Conservation (phyloP, 2,797 vertebrate species). For the Phrynocephalus forsythii region DNA sequence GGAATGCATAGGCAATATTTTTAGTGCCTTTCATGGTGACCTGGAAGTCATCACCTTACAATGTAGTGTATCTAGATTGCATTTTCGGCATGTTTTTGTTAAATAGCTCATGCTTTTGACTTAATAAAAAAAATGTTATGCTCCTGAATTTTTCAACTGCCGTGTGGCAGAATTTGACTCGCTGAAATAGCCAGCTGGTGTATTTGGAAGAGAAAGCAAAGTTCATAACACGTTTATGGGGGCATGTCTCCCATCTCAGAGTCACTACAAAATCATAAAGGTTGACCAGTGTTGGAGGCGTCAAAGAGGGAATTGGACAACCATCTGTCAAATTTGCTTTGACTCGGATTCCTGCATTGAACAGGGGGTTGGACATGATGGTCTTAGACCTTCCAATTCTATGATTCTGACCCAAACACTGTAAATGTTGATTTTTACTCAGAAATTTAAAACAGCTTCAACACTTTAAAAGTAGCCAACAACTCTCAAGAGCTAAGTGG, state of each 20-base stretch:
- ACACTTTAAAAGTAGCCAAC: neutral
- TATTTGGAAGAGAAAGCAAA: neutral
- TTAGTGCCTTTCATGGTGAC: slow-evolving; percentile 63
- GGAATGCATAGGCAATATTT: slow-evolving; percentile 69
- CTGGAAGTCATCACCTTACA: slow-evolving; percentile 58
- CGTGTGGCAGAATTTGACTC: neutral
- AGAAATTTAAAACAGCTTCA: neutral
- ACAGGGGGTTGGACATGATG: no score
- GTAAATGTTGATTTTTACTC: neutral
- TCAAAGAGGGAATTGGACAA: no score
- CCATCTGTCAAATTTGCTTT: no score
- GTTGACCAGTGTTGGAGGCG: neutral
- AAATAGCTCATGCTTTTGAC: slow-evolving; percentile 6
- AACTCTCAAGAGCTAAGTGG: neutral
- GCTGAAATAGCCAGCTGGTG: neutral
- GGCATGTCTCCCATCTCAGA: neutral
- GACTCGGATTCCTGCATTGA: no score
- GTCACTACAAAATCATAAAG: neutral
- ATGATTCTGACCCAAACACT: no score
- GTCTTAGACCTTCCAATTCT: no score
- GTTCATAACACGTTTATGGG: neutral
- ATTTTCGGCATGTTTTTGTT: neutral
- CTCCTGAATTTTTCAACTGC: neutral
- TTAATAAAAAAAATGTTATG: neutral
- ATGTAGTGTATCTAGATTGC: neutral